Conservation (phyloP, 1,140 invertebrate genomes). For the Tetraneura akinire region DNA sequence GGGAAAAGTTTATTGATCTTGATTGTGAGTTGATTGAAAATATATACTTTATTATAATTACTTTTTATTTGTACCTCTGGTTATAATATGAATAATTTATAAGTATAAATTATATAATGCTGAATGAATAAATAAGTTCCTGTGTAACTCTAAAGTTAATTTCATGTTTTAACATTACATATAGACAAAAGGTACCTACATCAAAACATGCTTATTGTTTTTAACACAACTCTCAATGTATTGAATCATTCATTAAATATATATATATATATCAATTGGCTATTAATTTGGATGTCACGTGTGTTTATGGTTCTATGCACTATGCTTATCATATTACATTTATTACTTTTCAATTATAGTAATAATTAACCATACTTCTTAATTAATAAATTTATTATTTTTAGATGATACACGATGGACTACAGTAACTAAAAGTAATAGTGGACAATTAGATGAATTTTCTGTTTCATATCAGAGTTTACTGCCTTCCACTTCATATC, state of each 20-base stretch:
- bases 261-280: too few species aligned
- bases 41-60: too few species aligned
- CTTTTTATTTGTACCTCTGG: background rate
- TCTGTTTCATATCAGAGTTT: constrained; percentile 86
- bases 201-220: background rate
- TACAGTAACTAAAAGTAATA: constrained; percentile 77
- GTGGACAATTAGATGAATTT: constrained; percentile 82
- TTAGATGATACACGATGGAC: constrained; percentile 85
- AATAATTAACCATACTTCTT: too few species aligned
- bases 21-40: too few species aligned
- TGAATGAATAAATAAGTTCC: background rate
- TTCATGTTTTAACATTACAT: too few species aligned
- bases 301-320: constrained; percentile 33
- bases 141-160: background rate
- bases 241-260: background rate
- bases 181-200: too few species aligned
- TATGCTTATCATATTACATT: constrained; percentile 19
- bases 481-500: constrained; percentile 85
- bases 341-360: background rate
- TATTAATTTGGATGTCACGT: background rate
- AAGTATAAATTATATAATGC: background rate
- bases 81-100: background rate
- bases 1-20: too few species aligned
- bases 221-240: background rate
- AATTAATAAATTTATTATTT: constrained; percentile 57